These are phyloP conservation scores for Priocnemis perturbator DNA, from an alignment of 2,888 invertebrate species.

Conservation along the genomic window DNA sequence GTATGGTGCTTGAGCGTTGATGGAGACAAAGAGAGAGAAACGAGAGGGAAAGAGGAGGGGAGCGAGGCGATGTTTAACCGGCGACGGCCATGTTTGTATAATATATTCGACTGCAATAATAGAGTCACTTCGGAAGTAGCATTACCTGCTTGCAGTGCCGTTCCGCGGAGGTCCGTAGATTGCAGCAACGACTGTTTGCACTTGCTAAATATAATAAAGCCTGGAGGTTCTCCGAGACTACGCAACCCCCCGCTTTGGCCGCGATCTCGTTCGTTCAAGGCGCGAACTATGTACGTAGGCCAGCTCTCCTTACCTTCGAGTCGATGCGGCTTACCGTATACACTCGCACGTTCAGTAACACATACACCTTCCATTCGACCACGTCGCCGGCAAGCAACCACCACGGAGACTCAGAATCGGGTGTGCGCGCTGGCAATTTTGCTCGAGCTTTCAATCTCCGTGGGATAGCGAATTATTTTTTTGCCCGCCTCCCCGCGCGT, in stretches of 20 bases:
- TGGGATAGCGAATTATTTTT: no score
- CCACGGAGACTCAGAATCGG: neutral
- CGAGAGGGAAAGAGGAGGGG: neutral
- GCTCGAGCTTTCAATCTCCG: neutral
- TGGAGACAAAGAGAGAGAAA: constrained; percentile 2
- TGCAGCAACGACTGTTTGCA: constrained; percentile 65
- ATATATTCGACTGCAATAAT: constrained; percentile 66
- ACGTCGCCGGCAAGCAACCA: neutral
- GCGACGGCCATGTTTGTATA: constrained; percentile 57
- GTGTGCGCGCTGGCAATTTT: neutral
- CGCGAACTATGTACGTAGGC: no score
- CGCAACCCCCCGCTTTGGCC: neutral
- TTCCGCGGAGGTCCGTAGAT: constrained; percentile 46
- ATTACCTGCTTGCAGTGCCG: constrained; percentile 59
- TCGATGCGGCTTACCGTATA: no score
- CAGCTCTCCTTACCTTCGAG: no score
- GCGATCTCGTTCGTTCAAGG: neutral
- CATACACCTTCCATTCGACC: no score
- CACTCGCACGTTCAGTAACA: no score
- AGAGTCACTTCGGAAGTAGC: constrained; percentile 66
- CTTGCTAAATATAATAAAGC: constrained; percentile 69
- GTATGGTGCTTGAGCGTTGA: constrained; percentile 5
- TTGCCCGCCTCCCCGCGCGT: no score
- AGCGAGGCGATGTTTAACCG: constrained; percentile 43
- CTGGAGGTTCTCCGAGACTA: constrained; percentile 40